Evolutionary conservation across 2,797 vertebrate species (phyloP), one percentile per base, ranked within the genome.

Genomic region (Rhynchonycteris naso): DNA sequence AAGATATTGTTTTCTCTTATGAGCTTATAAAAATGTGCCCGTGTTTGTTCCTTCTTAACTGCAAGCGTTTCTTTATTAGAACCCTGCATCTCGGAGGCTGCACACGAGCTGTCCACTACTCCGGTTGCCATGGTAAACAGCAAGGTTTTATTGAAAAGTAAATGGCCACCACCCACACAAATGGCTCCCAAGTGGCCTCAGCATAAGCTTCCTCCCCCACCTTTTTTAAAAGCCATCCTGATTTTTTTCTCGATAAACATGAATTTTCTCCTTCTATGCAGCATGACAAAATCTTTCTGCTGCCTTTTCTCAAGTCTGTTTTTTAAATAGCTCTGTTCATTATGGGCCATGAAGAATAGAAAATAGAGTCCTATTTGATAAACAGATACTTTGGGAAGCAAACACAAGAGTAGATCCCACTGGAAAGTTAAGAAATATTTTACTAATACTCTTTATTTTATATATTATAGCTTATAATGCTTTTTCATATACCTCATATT

Each of bases 101-200:
- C 81, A 26, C 85, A 12, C 47, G 59, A 24, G 88, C 88, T 50
- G 58, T 33, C 50, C 54, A 71, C 78, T 97, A 68, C 74, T 15
- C 33, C 52, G 80, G 98, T 98, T 98, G 97, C 98, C 98, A 98
- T 98, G 98, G 98, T 47, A 98, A 98, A 89, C 68, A 71, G 95
- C 97, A 94, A 95, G 96, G 96, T 98, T 98, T 98, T 97, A 97
- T 97, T 98, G 98, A 97, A 97, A 94, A 96, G 72, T 96, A 97
- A 98, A 97, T 85, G 94, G 94, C 94, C 96, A 96, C 96, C 97
- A 93, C 87, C 94, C 95, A 95, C 86, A 89, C 66, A 97, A 97
- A 97, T 81, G 87, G 35, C 76, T 97, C 96, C 93, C 35, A 21
- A 82, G 91, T 82, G 96, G 91, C 96, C 93, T 94, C 96, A 95